Evolutionary conservation across 2,888 invertebrate species (phyloP).

Genomic region (Cremastobaeus sp.): DNA sequence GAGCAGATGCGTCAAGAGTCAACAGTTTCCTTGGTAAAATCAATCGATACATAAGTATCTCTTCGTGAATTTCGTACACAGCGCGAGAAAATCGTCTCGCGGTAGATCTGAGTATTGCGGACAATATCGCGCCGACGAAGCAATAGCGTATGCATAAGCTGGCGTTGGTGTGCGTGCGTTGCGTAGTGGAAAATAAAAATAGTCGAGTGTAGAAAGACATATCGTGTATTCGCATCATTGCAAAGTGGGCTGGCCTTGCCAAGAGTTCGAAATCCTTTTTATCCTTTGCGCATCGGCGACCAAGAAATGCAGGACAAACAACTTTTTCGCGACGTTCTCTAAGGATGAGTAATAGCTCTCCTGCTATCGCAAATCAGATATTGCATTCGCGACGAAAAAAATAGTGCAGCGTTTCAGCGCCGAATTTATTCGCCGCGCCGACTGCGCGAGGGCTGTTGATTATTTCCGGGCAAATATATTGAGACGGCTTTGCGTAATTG

Average conservation of each 20-base stretch:
- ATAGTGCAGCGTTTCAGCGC: conserved; percentile 33
- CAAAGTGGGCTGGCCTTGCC: conserved; percentile 73
- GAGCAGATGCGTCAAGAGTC: conserved; percentile 34
- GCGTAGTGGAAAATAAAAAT: conserved; percentile 56
- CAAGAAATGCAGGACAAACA: conserved; percentile 74
- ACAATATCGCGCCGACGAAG: conserved; percentile 51
- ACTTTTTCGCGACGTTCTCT: conserved; percentile 73
- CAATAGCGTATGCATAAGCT: conserved; percentile 46
- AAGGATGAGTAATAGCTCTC: conserved; percentile 71
- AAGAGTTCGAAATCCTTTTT: conserved; percentile 71
- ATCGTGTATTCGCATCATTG: conserved; percentile 57
- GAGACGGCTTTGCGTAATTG: not conserved
- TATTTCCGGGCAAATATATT: conserved; percentile 19
- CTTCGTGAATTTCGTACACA: conserved; percentile 55
- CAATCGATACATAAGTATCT: conserved; percentile 57
- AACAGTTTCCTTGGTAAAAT: conserved; percentile 19
- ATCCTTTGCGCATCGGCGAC: conserved; percentile 64
- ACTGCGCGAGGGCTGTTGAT: conserved; percentile 1
- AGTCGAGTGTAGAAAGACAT: conserved; percentile 53
- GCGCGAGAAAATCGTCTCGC: conserved; percentile 54
- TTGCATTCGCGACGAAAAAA: conserved; percentile 68
- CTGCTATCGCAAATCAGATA: conserved; percentile 70
- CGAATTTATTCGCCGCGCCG: conserved; percentile 24
- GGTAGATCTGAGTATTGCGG: conserved; percentile 55
- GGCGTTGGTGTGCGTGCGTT: conserved; percentile 46